phyloP scores from a whole-genome alignment of 2,113 vertebrate genomes.

The Lepisosteus oculatus region DNA sequence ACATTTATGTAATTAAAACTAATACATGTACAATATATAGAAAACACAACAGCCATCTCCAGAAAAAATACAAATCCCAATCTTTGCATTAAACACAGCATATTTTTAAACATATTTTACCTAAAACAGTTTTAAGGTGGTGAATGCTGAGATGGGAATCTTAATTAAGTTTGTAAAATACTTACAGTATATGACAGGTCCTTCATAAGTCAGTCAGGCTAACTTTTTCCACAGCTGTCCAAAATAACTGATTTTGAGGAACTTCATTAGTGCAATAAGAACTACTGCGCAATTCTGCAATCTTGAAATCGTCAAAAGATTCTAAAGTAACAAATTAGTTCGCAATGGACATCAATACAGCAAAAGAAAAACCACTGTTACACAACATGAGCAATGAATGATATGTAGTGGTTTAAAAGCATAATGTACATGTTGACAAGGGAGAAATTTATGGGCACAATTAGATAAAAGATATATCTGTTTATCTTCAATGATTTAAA shows the following conservation, averaged over 20 bases:
- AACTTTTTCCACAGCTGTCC: neutral
- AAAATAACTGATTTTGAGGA: neutral
- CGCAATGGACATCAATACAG: neutral
- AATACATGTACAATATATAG: neutral
- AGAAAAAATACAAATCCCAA: neutral
- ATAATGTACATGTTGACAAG: neutral
- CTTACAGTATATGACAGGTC: conserved; percentile 23
- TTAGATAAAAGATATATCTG: neutral
- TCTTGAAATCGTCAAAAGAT: too few species aligned
- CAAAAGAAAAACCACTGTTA: neutral
- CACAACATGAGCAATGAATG: neutral
- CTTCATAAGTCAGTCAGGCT: conserved; percentile 26
- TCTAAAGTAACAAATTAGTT: neutral
- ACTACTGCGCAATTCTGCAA: too few species aligned
- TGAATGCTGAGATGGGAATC: neutral
- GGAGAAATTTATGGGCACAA: neutral
- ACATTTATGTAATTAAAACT: neutral
- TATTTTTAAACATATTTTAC: too few species aligned
- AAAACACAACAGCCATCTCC: neutral
- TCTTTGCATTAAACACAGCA: too few species aligned
- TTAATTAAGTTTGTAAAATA: conserved; percentile 25
- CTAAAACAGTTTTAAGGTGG: neutral
- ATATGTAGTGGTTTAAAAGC: neutral
- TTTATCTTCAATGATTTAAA: neutral
- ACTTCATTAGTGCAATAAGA: too few species aligned